phyloP scores from a whole-genome alignment of 2,797 vertebrate genomes.

The Tinamus major region DNA sequence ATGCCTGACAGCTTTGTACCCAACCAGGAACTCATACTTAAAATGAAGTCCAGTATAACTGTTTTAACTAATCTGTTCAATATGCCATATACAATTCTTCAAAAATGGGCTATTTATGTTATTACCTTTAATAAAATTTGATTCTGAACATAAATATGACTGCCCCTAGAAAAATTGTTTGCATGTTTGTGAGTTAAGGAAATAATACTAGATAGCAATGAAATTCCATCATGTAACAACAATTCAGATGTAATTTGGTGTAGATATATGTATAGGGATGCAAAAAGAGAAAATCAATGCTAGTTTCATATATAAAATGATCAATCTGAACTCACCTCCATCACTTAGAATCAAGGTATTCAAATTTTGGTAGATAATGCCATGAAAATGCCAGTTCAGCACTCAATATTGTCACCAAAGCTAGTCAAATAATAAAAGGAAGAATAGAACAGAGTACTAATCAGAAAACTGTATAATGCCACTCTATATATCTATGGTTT shows the following conservation, averaged over 20 bases:
- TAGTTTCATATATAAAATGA: neutral
- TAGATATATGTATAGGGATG: neutral
- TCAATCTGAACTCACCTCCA: neutral
- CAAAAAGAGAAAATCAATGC: neutral
- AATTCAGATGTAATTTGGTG: neutral
- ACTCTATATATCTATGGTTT: neutral
- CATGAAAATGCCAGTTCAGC: neutral
- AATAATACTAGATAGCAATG: neutral
- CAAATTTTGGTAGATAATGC: neutral
- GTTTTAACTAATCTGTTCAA: neutral
- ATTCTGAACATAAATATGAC: neutral
- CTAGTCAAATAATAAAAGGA: neutral
- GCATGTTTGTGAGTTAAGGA: neutral
- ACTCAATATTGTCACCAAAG: neutral
- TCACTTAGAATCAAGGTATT: neutral
- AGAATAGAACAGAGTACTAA: neutral
- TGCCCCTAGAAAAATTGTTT: neutral
- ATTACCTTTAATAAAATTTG: neutral
- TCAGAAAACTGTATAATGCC: neutral
- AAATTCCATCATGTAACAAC: neutral
- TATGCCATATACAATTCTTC: neutral
- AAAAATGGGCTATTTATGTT: neutral
- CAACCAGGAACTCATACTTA: neutral
- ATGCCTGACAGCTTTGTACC: neutral
- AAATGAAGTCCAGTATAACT: neutral